Evolutionary conservation across 2,113 vertebrate species (phyloP).

Genomic region (Rutilus rutilus): DNA sequence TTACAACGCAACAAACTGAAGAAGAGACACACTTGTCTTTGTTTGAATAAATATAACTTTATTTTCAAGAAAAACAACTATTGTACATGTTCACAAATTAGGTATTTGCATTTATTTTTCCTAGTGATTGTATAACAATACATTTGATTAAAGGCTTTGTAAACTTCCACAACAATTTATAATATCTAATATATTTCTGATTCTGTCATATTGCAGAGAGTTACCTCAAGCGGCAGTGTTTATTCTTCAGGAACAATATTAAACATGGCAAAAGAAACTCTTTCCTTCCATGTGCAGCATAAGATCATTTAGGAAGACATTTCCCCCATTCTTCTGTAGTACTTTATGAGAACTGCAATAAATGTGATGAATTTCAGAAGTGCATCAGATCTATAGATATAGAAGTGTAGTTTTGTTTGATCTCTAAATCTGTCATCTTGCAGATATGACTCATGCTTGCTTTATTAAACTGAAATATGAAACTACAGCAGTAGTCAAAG

Average conservation of each 20-base stretch:
- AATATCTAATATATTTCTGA: slow-evolving; percentile 5
- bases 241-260: no score
- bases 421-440: background rate
- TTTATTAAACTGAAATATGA: background rate
- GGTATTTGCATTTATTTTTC: background rate
- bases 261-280: background rate
- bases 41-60: background rate
- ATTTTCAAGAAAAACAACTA: slow-evolving; percentile 23
- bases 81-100: background rate
- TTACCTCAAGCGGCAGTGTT: background rate
- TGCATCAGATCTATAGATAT: background rate
- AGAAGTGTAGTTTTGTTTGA: slow-evolving; percentile 9
- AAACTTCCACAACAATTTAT: slow-evolving; percentile 14
- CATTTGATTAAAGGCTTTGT: slow-evolving; percentile 20
- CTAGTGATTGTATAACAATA: slow-evolving; percentile 38
- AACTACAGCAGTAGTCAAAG: background rate
- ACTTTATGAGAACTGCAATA: background rate
- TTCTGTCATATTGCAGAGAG: background rate
- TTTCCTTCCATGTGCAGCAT: background rate
- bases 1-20: background rate
- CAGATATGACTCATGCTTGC: background rate
- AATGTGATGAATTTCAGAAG: background rate
- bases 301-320: background rate
- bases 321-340: background rate
- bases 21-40: background rate